Conservation (phyloP, 92 coral and sea anemone genomes). For the Palythoa heliodiscus region DNA sequence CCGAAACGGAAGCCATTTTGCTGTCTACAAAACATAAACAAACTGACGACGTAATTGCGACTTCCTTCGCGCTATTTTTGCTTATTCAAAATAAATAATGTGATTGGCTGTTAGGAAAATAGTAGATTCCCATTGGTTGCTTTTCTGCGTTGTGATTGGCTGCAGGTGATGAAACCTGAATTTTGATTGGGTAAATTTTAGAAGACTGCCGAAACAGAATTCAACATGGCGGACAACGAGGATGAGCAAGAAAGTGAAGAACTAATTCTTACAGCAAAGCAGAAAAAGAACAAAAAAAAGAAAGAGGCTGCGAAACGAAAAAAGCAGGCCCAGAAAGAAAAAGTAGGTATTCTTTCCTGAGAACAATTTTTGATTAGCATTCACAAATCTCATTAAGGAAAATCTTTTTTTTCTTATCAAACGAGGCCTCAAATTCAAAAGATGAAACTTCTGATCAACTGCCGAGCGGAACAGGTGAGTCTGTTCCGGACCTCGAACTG, state of each 20-base stretch:
- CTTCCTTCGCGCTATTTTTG: slow-evolving; percentile 48
- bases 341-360: slow-evolving; percentile 34
- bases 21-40: slow-evolving; percentile 54
- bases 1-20: slow-evolving; percentile 60
- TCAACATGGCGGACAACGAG: slow-evolving; percentile 84
- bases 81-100: slow-evolving; percentile 20
- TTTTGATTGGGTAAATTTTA: slow-evolving; percentile 62
- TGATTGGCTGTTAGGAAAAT: slow-evolving; percentile 48
- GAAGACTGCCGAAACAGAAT: neutral
- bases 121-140: slow-evolving; percentile 44
- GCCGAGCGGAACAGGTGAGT: neutral
- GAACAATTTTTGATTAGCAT: neutral
- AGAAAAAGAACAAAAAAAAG: slow-evolving; percentile 74
- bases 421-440: neutral
- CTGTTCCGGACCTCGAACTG: neutral
- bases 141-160: slow-evolving; percentile 46
- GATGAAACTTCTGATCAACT: neutral
- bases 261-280: slow-evolving; percentile 62
- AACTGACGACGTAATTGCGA: slow-evolving; percentile 50
- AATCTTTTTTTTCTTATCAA: neutral
- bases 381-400: neutral
- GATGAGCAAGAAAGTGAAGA: slow-evolving; percentile 51
- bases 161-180: neutral
- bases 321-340: slow-evolving; percentile 72
- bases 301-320: slow-evolving; percentile 78